Percentiles rank a stretch among this genome's conserved stretches.
phyloP scores from a whole-genome alignment of 1,140 invertebrate species.

The Spodoptera litura region DNA sequence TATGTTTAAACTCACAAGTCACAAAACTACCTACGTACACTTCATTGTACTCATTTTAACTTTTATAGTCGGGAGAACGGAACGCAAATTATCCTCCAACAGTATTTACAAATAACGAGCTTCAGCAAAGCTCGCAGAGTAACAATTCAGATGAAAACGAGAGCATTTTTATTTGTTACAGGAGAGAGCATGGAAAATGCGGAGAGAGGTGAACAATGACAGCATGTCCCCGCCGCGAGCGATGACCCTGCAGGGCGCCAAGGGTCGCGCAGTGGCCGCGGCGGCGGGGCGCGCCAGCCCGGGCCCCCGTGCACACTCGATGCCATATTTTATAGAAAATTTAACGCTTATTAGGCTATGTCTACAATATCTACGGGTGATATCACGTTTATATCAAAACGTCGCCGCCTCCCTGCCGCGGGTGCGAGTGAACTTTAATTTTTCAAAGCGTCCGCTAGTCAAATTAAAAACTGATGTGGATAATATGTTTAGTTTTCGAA shows the following conservation, averaged over 20 bases:
- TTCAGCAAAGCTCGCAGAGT: background rate
- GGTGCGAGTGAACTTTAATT: constrained; percentile 75
- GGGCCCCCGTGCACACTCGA: constrained; percentile 60
- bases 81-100: background rate
- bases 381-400: constrained; percentile 67
- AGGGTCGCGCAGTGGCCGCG: constrained; percentile 65
- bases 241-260: constrained; percentile 74
- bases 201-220: constrained; percentile 80
- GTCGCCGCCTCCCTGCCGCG: constrained; percentile 61
- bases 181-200: constrained; percentile 83
- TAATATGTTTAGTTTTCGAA: constrained; percentile 74
- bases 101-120: constrained; percentile 2
- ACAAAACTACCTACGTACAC: too few species aligned
- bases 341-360: constrained; percentile 82
- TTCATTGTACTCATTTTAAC: background rate
- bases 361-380: constrained; percentile 73
- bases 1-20: too few species aligned
- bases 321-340: constrained; percentile 71
- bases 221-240: constrained; percentile 81
- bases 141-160: constrained; percentile 15
- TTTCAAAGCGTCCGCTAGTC: constrained; percentile 83
- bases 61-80: constrained; percentile 1
- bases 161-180: constrained; percentile 69
- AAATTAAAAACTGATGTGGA: constrained; percentile 80
- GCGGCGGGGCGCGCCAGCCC: constrained; percentile 65